Percentiles rank a stretch among this genome's conserved stretches.
Evolutionary conservation across 2,113 vertebrate genomes (phyloP).

Genomic region (Salvelinus alpinus): DNA sequence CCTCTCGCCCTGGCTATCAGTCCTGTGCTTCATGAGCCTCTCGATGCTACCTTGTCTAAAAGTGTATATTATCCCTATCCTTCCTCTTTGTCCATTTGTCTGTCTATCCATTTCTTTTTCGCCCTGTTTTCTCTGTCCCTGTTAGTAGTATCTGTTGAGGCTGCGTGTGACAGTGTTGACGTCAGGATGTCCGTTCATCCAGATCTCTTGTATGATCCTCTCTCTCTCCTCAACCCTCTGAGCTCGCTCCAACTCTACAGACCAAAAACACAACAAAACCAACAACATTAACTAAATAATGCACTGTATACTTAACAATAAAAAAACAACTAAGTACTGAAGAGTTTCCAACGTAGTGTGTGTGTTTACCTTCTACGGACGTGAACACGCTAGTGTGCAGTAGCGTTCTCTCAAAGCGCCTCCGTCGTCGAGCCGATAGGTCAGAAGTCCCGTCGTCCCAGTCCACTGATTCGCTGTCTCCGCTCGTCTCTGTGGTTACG

Average conservation of each 20-base stretch:
- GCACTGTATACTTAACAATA: too few species aligned
- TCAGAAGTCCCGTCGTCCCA: constrained; percentile 81
- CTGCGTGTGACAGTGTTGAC: constrained; percentile 83
- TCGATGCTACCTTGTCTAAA: too few species aligned
- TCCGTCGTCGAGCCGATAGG: constrained; percentile 79
- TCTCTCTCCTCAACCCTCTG: constrained; percentile 87
- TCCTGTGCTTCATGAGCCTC: too few species aligned
- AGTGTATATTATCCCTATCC: too few species aligned
- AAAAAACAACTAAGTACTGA: too few species aligned
- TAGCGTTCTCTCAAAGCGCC: constrained; percentile 89
- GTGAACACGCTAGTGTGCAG: constrained; percentile 86
- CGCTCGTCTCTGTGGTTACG: constrained; percentile 51
- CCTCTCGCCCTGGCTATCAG: too few species aligned
- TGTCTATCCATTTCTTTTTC: neutral
- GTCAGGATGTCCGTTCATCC: constrained; percentile 90
- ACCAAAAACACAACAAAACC: neutral
- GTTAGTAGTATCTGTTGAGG: constrained; percentile 86
- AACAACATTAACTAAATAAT: neutral
- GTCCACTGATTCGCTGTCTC: constrained; percentile 71
- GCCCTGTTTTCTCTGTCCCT: too few species aligned
- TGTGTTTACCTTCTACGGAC: constrained; percentile 76
- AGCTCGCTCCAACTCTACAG: constrained; percentile 80
- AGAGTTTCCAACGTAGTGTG: neutral
- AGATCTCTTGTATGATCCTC: constrained; percentile 87
- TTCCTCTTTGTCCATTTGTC: too few species aligned